Evolutionary conservation across 2,888 invertebrate species (phyloP).

Genomic region (Barypeithes pellucidus): DNA sequence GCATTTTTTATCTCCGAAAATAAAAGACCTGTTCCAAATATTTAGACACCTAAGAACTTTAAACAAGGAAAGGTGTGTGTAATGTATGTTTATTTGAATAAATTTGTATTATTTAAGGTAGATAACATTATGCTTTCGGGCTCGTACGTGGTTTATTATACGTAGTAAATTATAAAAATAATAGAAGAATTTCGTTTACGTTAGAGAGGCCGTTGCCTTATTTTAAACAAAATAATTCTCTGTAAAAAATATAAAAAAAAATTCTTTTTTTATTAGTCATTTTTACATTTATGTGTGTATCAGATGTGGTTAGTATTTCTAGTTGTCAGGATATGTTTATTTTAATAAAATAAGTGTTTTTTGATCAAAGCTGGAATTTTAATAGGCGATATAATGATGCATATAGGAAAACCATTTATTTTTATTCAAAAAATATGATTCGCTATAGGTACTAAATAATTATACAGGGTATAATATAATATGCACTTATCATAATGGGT

Average conservation of each 20-base stretch:
- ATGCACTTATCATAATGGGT: too few species aligned
- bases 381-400: too few species aligned
- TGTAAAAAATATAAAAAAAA: background rate
- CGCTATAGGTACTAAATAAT: too few species aligned
- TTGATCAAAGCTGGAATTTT: background rate
- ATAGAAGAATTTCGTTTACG: constrained; percentile 34
- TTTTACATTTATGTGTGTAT: background rate
- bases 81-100: constrained; percentile 49
- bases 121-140: constrained; percentile 41
- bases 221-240: constrained; percentile 19
- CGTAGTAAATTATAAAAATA: constrained; percentile 20
- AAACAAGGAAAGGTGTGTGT: constrained; percentile 46
- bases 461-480: too few species aligned
- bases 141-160: constrained; percentile 14
- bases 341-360: background rate
- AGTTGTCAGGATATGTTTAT: background rate
- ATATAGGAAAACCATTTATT: too few species aligned
- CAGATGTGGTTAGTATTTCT: background rate
- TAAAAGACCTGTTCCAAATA: constrained; percentile 41
- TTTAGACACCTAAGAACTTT: constrained; percentile 35
- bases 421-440: too few species aligned
- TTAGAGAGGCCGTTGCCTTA: constrained; percentile 34
- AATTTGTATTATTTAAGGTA: constrained; percentile 44
- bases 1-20: constrained; percentile 31
- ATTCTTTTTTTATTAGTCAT: constrained; percentile 4